phyloP scores from a whole-genome alignment of 2,797 vertebrate species.

The Pipistrellus kuhlii region DNA sequence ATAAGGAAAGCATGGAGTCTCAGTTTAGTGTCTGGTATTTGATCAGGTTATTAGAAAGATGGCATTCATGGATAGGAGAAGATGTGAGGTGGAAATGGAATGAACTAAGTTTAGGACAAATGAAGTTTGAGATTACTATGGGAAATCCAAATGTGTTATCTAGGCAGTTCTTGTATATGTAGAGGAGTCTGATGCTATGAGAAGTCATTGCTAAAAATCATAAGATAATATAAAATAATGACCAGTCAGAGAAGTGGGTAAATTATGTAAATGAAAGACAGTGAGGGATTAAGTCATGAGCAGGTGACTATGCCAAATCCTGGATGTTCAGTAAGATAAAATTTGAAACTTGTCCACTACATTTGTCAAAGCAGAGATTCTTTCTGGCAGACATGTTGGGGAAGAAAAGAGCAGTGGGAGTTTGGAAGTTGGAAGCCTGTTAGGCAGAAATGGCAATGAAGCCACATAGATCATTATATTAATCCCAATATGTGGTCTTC shows the following conservation, averaged over 20 bases:
- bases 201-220: neutral
- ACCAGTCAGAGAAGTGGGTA: neutral
- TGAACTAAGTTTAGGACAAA: neutral
- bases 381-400: neutral
- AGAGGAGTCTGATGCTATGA: neutral
- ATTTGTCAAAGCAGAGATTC: neutral
- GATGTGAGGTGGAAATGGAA: neutral
- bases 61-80: neutral
- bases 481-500: neutral
- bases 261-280: neutral
- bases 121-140: neutral
- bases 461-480: neutral
- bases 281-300: neutral
- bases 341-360: neutral
- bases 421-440: neutral
- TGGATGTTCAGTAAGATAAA: neutral
- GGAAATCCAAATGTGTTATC: neutral
- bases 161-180: neutral
- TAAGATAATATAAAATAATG: neutral
- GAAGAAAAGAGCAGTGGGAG: neutral
- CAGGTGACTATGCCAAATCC: accelerated
- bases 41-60: neutral
- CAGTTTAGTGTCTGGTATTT: neutral
- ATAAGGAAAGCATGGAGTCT: neutral
- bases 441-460: neutral